A percentile compares a stretch with the other conserved stretches of the same genome.
Conservation (phyloP, 2,113 vertebrate species). For the Craseonycteris thonglongyai region DNA sequence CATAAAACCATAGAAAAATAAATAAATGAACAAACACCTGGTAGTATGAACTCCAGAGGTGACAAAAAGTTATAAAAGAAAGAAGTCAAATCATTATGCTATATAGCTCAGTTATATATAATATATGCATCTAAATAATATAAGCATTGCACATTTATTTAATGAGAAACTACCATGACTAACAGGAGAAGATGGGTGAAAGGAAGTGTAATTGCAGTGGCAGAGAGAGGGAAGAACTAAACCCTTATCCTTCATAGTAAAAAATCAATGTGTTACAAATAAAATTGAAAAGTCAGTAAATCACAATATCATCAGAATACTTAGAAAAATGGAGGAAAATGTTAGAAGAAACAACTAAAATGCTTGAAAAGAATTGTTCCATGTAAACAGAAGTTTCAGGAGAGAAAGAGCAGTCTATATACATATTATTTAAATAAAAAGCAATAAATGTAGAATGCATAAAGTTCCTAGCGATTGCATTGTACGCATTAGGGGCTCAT, state of each 20-base stretch:
- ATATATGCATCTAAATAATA: neutral
- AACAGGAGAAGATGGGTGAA: neutral
- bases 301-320: neutral
- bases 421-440: neutral
- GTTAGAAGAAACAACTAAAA: neutral
- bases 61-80: neutral
- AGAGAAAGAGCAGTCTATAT: neutral
- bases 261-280: neutral
- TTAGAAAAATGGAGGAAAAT: neutral
- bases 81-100: neutral
- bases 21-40: neutral
- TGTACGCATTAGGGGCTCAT: fast-evolving
- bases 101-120: neutral
- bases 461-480: neutral
- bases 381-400: neutral
- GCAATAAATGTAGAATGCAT: neutral
- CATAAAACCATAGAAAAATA: neutral
- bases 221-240: neutral
- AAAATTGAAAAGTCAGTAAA: neutral
- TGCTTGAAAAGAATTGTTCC: neutral
- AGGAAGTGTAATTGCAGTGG: neutral
- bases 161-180: neutral
- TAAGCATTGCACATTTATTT: neutral
- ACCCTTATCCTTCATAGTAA: neutral
- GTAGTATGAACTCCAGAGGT: neutral